Conservation (phyloP, 2,797 vertebrate genomes). For the Brachyalestes nurse region DNA sequence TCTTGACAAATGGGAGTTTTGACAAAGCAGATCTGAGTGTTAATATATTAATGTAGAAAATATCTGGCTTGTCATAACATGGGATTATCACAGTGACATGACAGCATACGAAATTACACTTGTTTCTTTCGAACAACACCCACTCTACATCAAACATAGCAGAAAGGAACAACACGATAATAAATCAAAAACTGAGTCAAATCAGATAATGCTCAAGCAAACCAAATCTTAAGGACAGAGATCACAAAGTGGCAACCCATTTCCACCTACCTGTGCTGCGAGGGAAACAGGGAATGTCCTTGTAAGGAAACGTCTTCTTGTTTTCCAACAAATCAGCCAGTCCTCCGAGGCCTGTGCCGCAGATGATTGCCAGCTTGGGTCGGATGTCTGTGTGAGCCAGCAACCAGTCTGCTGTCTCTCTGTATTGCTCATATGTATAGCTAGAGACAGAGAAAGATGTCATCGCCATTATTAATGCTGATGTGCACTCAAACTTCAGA, state of each 20-base stretch:
- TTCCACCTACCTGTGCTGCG: conserved; percentile 73
- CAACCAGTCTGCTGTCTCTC: conserved; percentile 79
- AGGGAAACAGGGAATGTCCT: conserved; percentile 76
- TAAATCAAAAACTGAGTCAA: not conserved
- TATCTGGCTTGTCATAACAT: not conserved
- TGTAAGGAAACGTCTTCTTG: conserved; percentile 65
- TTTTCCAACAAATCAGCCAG: conserved; percentile 73
- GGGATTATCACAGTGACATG: not conserved
- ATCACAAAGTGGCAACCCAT: conserved; percentile 28
- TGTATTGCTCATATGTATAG: conserved; percentile 74
- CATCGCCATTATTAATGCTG: not conserved
- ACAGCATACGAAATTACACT: not conserved
- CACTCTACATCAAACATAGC: not conserved
- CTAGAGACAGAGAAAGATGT: conserved; percentile 53
- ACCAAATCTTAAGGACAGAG: not conserved
- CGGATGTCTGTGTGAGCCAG: conserved; percentile 55
- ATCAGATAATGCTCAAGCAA: not conserved
- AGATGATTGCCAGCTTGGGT: conserved; percentile 81
- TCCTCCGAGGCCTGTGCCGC: conserved; percentile 79
- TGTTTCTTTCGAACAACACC: not conserved
- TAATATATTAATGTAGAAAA: not conserved
- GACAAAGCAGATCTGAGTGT: not conserved
- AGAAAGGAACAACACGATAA: not conserved
- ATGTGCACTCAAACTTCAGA: not conserved
- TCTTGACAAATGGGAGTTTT: not conserved